Conservation (phyloP, 2,888 invertebrate genomes). For the Exocentrus adspersus region DNA sequence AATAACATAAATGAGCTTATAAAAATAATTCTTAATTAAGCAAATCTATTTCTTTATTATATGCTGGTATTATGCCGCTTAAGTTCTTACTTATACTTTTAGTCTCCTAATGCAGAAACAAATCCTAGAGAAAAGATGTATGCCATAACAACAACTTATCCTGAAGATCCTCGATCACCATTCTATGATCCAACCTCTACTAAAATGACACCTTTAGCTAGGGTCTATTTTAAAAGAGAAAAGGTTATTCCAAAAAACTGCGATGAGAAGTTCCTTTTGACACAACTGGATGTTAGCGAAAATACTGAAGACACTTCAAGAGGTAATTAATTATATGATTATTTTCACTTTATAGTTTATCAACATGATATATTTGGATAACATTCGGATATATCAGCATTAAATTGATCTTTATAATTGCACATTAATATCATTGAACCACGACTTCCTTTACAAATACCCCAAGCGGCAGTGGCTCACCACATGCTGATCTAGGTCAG, state of each 20-base stretch:
- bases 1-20: too few species aligned
- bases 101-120: conserved; percentile 84
- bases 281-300: conserved; percentile 73
- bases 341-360: too few species aligned
- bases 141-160: conserved; percentile 89
- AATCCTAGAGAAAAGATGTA: conserved; percentile 85
- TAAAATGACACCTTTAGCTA: conserved; percentile 86
- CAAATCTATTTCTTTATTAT: too few species aligned
- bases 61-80: too few species aligned
- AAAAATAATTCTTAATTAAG: too few species aligned
- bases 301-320: conserved; percentile 74
- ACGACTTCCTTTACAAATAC: too few species aligned
- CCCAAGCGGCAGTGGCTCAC: too few species aligned
- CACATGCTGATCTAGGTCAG: too few species aligned
- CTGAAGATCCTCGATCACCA: conserved; percentile 90
- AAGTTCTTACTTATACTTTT: conserved; percentile 31
- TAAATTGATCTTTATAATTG: neutral
- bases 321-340: conserved; percentile 73
- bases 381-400: neutral
- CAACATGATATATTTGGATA: too few species aligned
- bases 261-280: conserved; percentile 71
- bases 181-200: conserved; percentile 81
- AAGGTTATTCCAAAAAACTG: conserved; percentile 79
- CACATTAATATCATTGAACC: neutral
- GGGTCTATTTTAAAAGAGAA: conserved; percentile 79